Conservation (phyloP, 30 jellyfish, hydroid and myxozoan species). For the Pelagia noctiluca region DNA sequence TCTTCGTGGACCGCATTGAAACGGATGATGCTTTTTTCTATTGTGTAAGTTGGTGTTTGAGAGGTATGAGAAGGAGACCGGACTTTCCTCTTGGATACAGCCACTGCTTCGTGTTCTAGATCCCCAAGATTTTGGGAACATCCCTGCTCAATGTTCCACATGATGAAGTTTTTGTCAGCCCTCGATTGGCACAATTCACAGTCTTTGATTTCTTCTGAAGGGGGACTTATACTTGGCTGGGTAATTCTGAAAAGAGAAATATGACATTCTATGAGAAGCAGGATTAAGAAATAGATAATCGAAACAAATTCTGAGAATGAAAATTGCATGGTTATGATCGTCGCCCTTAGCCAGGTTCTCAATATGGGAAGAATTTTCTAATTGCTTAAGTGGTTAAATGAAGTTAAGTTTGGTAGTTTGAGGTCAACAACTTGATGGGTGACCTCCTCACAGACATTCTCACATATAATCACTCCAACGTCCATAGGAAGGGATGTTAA, state of each 20-base stretch:
- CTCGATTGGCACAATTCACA: conserved; percentile 49
- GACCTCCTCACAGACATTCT: too few species aligned
- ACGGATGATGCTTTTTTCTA: conserved; percentile 52
- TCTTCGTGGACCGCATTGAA: conserved; percentile 62
- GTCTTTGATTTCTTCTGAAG: not conserved
- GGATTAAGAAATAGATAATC: too few species aligned
- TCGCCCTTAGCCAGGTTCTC: too few species aligned
- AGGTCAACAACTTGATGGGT: too few species aligned
- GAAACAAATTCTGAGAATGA: too few species aligned
- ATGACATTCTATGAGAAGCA: too few species aligned
- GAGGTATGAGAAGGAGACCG: conserved; percentile 21
- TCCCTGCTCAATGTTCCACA: conserved; percentile 85
- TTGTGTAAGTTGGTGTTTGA: conserved; percentile 43
- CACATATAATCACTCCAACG: too few species aligned
- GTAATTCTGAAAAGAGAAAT: not conserved
- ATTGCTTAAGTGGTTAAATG: too few species aligned
- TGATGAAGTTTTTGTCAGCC: conserved; percentile 58
- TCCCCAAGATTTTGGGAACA: conserved; percentile 33
- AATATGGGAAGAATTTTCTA: too few species aligned
- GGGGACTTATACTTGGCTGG: not conserved
- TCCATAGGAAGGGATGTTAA: too few species aligned
- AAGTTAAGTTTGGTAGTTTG: too few species aligned
- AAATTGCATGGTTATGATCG: too few species aligned
- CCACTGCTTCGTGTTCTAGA: conserved; percentile 59
- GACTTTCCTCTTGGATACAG: conserved; percentile 21